Evolutionary conservation across 2,113 vertebrate species (phyloP), one percentile per base, ranked within the genome.

Genomic region (Caranx melampygus): DNA sequence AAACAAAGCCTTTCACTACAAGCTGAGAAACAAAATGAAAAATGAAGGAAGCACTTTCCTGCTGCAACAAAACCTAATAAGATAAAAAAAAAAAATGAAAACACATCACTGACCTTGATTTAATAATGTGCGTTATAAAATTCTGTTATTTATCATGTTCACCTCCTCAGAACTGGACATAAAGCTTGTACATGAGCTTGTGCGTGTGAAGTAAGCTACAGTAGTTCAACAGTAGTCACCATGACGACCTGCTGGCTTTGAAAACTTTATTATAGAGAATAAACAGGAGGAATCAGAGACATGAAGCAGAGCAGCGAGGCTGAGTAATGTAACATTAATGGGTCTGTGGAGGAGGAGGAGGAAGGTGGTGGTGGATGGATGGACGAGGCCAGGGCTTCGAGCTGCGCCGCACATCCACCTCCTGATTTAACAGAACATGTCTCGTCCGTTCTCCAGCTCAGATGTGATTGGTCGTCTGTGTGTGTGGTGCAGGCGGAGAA

Each of bases 1-100:
- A 34, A 71, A 64, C 18, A 2, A 85, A 72, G 11, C 1, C 0
- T 61, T 70, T 79, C 35, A 72, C 72, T 58, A 65, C 61, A 75
- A 86, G 84, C 26, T 70, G 59, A 64, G 13, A 60, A 33, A 71
- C 9, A 44, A 71, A 60, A 59, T 26, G 3, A n/a, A 33, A 33
- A 45, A 51, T 18, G 40, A 42, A 42, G 40, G 11, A 42, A 42
- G 11, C 6, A 10, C 8, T 42, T 10, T 42, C 40, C 40, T 42
- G 40, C 40, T 42, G 40, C 40, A 42, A 42, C 40, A 42, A 2
- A 42, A 42, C 9, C 40, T 42, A 42, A 42, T 42, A 42, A 42
- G 40, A 42, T 10, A 26, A 26, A 26, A 26, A 26, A 26, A 26
- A 42, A 42, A 42, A 42, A 8, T 1, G 40, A 37, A 42, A 42